These are phyloP conservation scores for Gasterosteus nipponicus DNA, from an alignment of 2,113 vertebrate species.

Conservation along the genomic window DNA sequence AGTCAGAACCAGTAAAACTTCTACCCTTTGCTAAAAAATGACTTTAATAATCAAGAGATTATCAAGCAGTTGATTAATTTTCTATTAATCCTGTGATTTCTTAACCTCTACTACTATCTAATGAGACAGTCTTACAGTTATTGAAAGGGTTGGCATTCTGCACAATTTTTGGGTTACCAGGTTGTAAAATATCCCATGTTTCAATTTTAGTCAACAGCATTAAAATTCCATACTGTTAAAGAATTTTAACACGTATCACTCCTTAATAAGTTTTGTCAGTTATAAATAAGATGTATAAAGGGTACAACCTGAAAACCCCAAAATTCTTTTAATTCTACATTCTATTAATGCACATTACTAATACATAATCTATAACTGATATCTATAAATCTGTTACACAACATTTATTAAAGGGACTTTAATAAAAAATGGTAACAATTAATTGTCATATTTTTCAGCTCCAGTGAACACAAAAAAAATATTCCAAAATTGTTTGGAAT, in stretches of 20 bases:
- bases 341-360: not conserved
- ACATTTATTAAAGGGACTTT: not conserved
- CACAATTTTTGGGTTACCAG: not conserved
- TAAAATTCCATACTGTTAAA: too few relatives aligned
- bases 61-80: not conserved
- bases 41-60: not conserved
- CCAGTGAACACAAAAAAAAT: not conserved
- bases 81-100: not conserved
- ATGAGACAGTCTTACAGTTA: not conserved
- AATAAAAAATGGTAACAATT: not conserved
- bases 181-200: not conserved
- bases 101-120: not conserved
- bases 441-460: not conserved
- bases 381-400: not conserved
- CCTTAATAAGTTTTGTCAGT: too few relatives aligned
- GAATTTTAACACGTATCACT: too few relatives aligned
- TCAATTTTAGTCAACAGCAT: not conserved
- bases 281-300: not conserved
- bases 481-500: not conserved
- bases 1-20: not conserved
- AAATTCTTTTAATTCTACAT: not conserved
- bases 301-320: not conserved
- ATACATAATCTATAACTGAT: not conserved
- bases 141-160: not conserved
- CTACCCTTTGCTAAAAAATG: not conserved